Percentiles rank a stretch among this genome's conserved stretches.
Evolutionary conservation across 2,888 invertebrate genomes (phyloP).

Genomic region (Pherbina coryleti): DNA sequence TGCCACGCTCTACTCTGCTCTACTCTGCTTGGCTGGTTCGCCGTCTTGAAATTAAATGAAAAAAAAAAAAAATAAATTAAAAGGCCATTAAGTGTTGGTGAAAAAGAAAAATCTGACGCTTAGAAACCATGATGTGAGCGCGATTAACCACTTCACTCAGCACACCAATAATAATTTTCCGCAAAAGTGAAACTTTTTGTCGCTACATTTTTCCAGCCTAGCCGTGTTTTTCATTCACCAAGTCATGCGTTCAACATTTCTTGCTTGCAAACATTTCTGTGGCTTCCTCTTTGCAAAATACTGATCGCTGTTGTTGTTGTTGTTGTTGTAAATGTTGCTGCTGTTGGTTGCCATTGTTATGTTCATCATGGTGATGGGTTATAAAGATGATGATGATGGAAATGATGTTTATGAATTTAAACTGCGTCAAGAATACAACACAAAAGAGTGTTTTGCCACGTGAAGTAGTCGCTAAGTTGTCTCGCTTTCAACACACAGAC

Average conservation of each 20-base stretch:
- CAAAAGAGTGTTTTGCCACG: background rate
- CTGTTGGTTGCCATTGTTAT: slow-evolving; percentile 35
- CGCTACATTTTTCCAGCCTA: slow-evolving; percentile 48
- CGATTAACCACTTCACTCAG: slow-evolving; percentile 40
- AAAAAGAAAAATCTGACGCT: slow-evolving; percentile 24
- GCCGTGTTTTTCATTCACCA: slow-evolving; percentile 37
- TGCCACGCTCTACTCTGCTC: no score
- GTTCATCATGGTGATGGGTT: background rate
- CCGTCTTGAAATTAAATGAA: background rate
- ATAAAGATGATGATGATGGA: background rate
- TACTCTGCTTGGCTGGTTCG: slow-evolving; percentile 15
- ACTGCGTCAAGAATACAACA: background rate
- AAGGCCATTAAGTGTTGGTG: background rate
- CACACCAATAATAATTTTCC: slow-evolving; percentile 45
- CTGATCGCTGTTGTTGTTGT: slow-evolving; percentile 45
- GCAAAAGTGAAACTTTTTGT: slow-evolving; percentile 59
- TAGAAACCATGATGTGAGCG: slow-evolving; percentile 33
- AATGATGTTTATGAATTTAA: slow-evolving; percentile 3
- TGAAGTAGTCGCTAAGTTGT: background rate
- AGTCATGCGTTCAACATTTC: slow-evolving; percentile 6
- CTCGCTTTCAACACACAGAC: background rate
- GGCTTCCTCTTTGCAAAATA: slow-evolving; percentile 52
- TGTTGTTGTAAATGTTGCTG: no score
- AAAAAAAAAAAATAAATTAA: background rate
- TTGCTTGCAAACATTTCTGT: slow-evolving; percentile 49